Evolutionary conservation across 1,140 invertebrate genomes (phyloP).

Genomic region (Metaphire vulgaris): DNA sequence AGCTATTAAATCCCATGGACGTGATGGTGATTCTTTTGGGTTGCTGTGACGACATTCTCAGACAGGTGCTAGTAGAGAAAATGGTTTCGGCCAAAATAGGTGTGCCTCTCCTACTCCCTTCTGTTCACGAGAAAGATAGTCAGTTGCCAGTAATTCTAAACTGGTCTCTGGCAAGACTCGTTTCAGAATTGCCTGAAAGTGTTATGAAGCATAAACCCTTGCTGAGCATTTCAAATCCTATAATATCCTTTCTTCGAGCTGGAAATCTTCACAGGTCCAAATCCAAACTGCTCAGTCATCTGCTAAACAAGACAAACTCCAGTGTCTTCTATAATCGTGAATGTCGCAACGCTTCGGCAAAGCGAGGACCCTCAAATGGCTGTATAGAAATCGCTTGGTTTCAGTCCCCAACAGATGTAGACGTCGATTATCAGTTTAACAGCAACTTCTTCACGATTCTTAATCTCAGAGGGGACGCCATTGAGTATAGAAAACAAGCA

Average conservation of each 20-base stretch:
- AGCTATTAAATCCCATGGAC: no score
- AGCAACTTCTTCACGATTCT: background rate
- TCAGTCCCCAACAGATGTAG: background rate
- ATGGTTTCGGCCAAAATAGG: no score
- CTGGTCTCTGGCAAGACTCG: background rate
- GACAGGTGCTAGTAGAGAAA: no score
- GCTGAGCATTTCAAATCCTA: background rate
- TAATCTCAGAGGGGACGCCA: background rate
- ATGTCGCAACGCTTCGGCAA: background rate
- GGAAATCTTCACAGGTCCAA: conserved; percentile 1
- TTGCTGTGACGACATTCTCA: no score
- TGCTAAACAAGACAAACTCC: background rate
- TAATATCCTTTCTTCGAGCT: background rate
- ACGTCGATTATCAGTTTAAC: background rate
- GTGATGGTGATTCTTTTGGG: no score
- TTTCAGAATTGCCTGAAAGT: background rate
- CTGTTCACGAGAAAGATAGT: no score
- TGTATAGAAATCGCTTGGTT: background rate
- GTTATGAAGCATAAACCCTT: background rate
- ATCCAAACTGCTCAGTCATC: conserved; percentile 5
- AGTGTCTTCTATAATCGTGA: background rate
- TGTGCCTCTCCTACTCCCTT: no score
- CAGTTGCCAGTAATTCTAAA: no score
- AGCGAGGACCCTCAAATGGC: background rate
- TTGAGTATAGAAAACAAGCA: background rate